phyloP scores from a whole-genome alignment of 37 sponge, comb jelly and placozoan species.

The Eunapius fragilis region DNA sequence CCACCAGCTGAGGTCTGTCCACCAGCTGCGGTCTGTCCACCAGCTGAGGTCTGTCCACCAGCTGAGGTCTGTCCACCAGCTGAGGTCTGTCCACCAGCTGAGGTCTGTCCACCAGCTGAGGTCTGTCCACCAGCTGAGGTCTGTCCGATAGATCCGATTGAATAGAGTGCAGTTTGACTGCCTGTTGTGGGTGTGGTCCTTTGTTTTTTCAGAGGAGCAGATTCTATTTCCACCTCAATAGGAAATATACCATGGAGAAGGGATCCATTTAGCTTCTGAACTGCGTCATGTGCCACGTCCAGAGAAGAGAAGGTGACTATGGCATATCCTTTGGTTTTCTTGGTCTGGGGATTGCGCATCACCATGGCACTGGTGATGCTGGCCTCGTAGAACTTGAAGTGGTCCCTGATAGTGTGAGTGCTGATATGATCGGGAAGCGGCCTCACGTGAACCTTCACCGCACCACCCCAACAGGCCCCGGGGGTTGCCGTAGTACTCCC shows the following conservation, averaged over 20 bases:
- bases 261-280: slow-evolving; percentile 3
- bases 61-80: no score
- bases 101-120: no score
- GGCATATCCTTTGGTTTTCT: slow-evolving; percentile 34
- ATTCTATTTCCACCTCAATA: background rate
- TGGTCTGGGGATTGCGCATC: slow-evolving; percentile 4
- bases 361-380: slow-evolving; percentile 10
- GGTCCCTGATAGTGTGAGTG: background rate
- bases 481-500: no score
- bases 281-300: slow-evolving; percentile 7
- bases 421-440: slow-evolving; percentile 7
- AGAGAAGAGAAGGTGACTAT: slow-evolving; percentile 19
- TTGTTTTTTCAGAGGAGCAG: background rate
- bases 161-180: no score
- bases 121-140: no score
- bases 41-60: no score
- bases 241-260: slow-evolving; percentile 17
- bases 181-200: no score
- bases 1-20: background rate
- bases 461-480: no score
- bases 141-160: no score
- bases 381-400: slow-evolving; percentile 12
- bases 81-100: no score
- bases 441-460: slow-evolving; percentile 16
- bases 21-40: background rate